Evolutionary conservation across 2,797 vertebrate genomes (phyloP), one percentile per base, ranked within the genome.

Genomic region (Pogonophryne albipinna): DNA sequence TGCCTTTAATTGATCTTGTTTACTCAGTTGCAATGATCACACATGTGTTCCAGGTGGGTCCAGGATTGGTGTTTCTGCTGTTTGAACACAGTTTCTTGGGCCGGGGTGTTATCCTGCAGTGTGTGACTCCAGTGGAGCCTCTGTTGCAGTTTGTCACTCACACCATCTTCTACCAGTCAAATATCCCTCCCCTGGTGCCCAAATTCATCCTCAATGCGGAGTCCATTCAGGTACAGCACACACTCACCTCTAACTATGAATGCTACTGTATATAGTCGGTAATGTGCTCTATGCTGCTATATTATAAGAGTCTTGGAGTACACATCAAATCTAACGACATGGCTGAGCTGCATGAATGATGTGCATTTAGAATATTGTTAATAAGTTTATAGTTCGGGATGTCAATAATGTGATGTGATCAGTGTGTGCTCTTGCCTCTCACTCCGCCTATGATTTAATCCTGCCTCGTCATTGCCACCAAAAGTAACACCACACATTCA

Each of bases 101-200:
- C 11, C 85, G 34, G 0, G 96, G 96, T 9, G 67, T 97, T 3
- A 94, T 97, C 75, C 73, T 97, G 80, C 96, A 97, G 14, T 94
- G 86, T 0, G 94, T 97, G 84, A 97, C 96, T 1, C 96, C 96
- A 0, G 85, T 96, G 84, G 95, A 97, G 80, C 96, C 96, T 1
- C 92, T 97, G 65, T 77, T 97, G 79, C 97, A 97, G 91, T 94
- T 88, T 0, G 96, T 96, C 6, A 85, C 95, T 10, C 96, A 97
- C 90, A 94, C 86, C 52, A 95, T 97, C 74, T 97, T 94, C 89
- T 96, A 95, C 78, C 95, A 96, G 92, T 85, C 83, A 5, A 94
- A 75, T 12, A 70, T 95, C 4, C 96, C 91, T 0, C 79, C 94
- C 3, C 63, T 94, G 52, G 87, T 97, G 50, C 96, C 96, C 63